These are phyloP conservation scores for Engystomops pustulosus DNA, from an alignment of 2,113 vertebrate genomes.

Conservation along the genomic window DNA sequence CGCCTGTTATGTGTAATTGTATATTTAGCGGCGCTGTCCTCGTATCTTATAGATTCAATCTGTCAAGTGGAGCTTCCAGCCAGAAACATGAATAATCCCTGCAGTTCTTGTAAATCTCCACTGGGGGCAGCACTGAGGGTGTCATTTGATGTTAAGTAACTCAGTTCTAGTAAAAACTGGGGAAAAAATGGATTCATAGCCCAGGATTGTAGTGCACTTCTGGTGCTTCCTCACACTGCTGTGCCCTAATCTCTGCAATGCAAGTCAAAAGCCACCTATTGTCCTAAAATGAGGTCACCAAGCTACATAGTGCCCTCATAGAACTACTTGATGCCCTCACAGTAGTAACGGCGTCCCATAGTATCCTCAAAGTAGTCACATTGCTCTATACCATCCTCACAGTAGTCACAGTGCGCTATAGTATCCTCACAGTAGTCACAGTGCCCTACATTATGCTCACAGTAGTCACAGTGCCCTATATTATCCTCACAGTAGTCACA, in stretches of 20 bases:
- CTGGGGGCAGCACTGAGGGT: background rate
- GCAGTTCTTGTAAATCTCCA: background rate
- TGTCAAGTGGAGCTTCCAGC: constrained; percentile 18
- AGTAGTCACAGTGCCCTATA: background rate
- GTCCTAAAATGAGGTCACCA: too few relatives aligned
- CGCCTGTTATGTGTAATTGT: constrained; percentile 37
- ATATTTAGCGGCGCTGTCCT: background rate
- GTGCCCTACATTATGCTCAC: background rate
- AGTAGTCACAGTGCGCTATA: background rate
- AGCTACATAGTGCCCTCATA: background rate
- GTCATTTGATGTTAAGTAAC: too few relatives aligned
- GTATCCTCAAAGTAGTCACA: background rate
- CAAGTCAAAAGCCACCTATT: too few relatives aligned
- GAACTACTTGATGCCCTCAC: background rate
- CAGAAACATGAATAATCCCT: background rate
- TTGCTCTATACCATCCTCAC: background rate
- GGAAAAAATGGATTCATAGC: too few relatives aligned
- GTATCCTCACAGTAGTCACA: background rate
- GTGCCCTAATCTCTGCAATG: too few relatives aligned
- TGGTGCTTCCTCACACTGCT: too few relatives aligned
- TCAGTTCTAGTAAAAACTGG: too few relatives aligned
- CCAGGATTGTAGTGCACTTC: too few relatives aligned
- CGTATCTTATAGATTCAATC: background rate
- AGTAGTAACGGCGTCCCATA: background rate
- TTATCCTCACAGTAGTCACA: background rate